Percentiles rank a stretch among this genome's conserved stretches.
phyloP scores from a whole-genome alignment of 2,888 invertebrate species.

The Helobdella robusta region DNA sequence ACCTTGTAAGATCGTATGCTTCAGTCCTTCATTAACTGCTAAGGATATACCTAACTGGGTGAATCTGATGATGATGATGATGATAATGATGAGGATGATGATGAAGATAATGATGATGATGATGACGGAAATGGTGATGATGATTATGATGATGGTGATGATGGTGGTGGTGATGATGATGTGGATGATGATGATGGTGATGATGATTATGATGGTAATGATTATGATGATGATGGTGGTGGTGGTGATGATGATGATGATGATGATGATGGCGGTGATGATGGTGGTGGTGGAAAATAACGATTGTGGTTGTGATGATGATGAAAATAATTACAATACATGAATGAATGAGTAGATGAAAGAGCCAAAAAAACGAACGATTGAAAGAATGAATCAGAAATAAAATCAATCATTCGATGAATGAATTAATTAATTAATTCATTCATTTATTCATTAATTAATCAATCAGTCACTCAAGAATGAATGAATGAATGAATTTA shows the following conservation, averaged over 20 bases:
- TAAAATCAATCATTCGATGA: not conserved
- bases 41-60: constrained; percentile 4
- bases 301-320: not conserved
- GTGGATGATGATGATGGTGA: constrained; percentile 22
- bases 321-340: constrained; percentile 8
- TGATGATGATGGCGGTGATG: constrained; percentile 20
- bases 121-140: constrained; percentile 25
- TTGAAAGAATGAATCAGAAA: not conserved
- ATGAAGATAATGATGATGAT: constrained; percentile 27
- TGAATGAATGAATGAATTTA: too few relatives aligned
- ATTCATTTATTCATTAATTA: too few relatives aligned
- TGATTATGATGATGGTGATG: constrained; percentile 15
- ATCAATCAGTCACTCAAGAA: too few relatives aligned
- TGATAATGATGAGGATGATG: constrained; percentile 25
- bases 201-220: not conserved
- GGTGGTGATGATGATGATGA: constrained; percentile 15
- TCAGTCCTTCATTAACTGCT: not conserved
- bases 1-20: constrained; percentile 11
- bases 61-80: constrained; percentile 21
- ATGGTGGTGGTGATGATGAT: constrained; percentile 14
- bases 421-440: constrained; percentile 40
- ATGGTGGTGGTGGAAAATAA: not conserved
- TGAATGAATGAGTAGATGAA: not conserved
- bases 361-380: not conserved
- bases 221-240: constrained; percentile 10